phyloP scores from a whole-genome alignment of 2,888 invertebrate genomes.

The Sarcophaga carnaria region DNA sequence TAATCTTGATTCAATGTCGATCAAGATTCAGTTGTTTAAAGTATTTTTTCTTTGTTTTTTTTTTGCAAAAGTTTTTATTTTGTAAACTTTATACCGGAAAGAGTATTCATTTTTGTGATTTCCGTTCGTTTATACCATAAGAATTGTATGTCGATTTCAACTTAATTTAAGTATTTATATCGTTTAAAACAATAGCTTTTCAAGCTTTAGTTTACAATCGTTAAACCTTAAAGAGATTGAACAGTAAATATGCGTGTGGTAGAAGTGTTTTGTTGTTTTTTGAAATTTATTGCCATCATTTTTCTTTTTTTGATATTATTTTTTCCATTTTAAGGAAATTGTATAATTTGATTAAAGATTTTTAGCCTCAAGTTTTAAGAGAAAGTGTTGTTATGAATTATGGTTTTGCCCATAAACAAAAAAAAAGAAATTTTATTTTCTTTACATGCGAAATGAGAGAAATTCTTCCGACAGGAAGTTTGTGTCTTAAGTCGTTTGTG shows the following conservation, averaged over 20 bases:
- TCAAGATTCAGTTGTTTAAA: constrained; percentile 62
- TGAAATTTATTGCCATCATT: constrained; percentile 21
- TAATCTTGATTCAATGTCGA: constrained; percentile 74
- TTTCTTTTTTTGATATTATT: constrained; percentile 33
- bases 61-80: constrained; percentile 52
- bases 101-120: constrained; percentile 72
- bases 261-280: constrained; percentile 19
- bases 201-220: background rate
- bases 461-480: constrained; percentile 5
- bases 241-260: constrained; percentile 44
- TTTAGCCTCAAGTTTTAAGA: constrained; percentile 62
- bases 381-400: constrained; percentile 68
- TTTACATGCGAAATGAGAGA: background rate
- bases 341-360: constrained; percentile 62
- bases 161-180: constrained; percentile 14
- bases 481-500: constrained; percentile 46
- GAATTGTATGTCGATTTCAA: constrained; percentile 30
- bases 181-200: background rate
- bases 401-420: background rate
- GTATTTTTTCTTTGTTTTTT: constrained; percentile 21
- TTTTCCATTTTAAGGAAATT: constrained; percentile 62
- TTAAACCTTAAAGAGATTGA: too few species aligned
- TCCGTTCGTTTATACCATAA: constrained; percentile 66
- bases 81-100: constrained; percentile 72
- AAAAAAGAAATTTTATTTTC: background rate